These are phyloP conservation scores for Drosophila ogumai DNA, from an alignment of 1,140 invertebrate genomes.

Conservation along the genomic window DNA sequence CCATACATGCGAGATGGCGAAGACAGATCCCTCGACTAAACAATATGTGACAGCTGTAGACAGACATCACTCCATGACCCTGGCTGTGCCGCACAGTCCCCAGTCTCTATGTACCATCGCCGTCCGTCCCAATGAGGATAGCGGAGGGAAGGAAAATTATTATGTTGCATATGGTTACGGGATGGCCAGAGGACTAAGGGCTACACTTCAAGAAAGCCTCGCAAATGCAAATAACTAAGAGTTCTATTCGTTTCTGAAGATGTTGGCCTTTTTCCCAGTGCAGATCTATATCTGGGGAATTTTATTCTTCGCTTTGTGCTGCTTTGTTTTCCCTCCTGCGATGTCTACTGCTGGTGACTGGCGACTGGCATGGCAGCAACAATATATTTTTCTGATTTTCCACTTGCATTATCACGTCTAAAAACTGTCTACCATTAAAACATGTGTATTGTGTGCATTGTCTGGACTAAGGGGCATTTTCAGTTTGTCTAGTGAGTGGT, in stretches of 20 bases:
- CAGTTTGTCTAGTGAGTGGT: conserved; percentile 18
- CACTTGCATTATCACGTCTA: conserved; percentile 76
- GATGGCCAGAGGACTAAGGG: not conserved
- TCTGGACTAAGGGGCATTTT: conserved; percentile 30
- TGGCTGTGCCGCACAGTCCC: not conserved
- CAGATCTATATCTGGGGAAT: conserved; percentile 4
- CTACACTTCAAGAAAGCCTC: conserved; percentile 1
- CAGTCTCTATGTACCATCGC: not conserved
- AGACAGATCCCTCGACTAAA: conserved; percentile 27
- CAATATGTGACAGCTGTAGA: conserved; percentile 54
- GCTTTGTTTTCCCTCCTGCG: conserved; percentile 29
- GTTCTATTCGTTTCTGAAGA: too few relatives aligned
- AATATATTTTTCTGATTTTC: conserved; percentile 73
- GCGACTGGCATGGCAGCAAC: conserved; percentile 32
- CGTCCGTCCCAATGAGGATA: not conserved
- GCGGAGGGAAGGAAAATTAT: conserved; percentile 34
- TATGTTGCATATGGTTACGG: conserved; percentile 35
- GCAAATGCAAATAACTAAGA: not conserved
- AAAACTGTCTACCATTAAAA: conserved; percentile 69
- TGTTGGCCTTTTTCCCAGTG: conserved; percentile 4
- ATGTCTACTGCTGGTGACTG: conserved; percentile 39
- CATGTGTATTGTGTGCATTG: conserved; percentile 57
- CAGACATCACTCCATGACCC: conserved; percentile 42
- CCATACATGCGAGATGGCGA: conserved; percentile 24
- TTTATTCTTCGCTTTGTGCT: conserved; percentile 22